These are phyloP conservation scores for Mormyrus lacerda DNA, from an alignment of 2,113 vertebrate genomes.

Conservation along the genomic window DNA sequence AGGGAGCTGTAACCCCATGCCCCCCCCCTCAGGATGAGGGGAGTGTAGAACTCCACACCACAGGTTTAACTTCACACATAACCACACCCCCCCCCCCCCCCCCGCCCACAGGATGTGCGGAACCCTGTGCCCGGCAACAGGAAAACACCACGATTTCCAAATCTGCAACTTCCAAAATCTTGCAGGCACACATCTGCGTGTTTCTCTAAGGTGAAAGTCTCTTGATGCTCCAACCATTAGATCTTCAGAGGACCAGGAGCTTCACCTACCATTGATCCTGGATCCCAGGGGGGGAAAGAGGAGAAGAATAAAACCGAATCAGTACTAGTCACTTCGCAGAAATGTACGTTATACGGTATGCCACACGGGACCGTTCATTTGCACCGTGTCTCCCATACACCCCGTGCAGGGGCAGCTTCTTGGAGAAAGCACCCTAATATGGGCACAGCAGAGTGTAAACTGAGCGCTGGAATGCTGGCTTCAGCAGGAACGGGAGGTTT, in stretches of 20 bases:
- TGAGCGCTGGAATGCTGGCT: background rate
- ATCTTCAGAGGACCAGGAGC: background rate
- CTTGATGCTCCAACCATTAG: background rate
- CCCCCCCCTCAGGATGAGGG: background rate
- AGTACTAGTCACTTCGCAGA: background rate
- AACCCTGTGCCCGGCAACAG: background rate
- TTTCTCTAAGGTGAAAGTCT: background rate
- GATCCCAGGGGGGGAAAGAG: background rate
- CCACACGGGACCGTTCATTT: background rate
- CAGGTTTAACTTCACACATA: background rate
- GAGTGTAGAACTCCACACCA: background rate
- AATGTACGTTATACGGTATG: background rate
- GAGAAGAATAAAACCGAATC: background rate
- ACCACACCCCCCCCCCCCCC: too few relatives aligned
- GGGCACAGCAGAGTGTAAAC: constrained; percentile 2
- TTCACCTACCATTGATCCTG: background rate
- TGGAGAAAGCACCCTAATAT: background rate
- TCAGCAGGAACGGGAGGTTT: background rate
- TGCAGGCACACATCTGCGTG: too few relatives aligned
- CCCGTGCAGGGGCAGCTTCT: constrained; percentile 32
- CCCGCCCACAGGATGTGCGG: background rate
- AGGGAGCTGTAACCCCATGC: background rate
- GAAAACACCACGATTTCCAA: background rate
- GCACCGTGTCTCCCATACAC: background rate
- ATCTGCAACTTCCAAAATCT: background rate